phyloP scores from a whole-genome alignment of 2,113 vertebrate genomes.

The Peromyscus polionotus region DNA sequence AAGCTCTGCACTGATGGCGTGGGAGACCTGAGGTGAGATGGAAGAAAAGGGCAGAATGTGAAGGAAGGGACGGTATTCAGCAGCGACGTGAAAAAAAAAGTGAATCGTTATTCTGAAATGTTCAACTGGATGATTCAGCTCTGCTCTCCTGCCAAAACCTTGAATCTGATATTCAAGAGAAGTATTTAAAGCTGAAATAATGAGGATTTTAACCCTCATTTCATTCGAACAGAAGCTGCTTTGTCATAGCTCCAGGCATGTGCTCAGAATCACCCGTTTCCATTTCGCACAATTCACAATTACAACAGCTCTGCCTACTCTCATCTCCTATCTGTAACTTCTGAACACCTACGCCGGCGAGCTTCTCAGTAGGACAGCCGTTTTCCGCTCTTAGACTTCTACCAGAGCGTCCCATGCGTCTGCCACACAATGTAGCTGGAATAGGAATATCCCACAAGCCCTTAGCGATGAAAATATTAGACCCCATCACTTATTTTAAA shows the following conservation, averaged over 20 bases:
- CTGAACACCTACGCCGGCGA: conserved; percentile 32
- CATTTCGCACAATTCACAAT: conserved; percentile 55
- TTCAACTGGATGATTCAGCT: not conserved
- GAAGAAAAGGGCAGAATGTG: not conserved
- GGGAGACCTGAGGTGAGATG: not conserved
- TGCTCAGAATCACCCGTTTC: conserved; percentile 57
- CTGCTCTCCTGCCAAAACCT: not conserved
- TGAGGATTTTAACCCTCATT: conserved; percentile 2
- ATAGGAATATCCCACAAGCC: conserved; percentile 66
- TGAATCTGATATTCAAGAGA: conserved; percentile 54
- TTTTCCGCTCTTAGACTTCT: conserved; percentile 69
- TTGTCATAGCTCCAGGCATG: conserved; percentile 49
- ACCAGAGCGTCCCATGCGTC: conserved; percentile 38
- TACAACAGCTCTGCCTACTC: conserved; percentile 65
- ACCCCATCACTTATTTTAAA: conserved; percentile 19
- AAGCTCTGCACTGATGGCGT: no score
- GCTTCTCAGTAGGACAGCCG: conserved; percentile 38
- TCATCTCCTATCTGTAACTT: conserved; percentile 42
- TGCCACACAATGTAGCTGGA: not conserved
- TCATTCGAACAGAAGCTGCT: conserved; percentile 56
- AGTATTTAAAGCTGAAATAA: not conserved
- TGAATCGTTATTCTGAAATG: not conserved
- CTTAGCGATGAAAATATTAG: conserved; percentile 54
- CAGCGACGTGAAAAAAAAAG: not conserved
- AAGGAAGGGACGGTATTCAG: not conserved